Evolutionary conservation across 1,140 invertebrate genomes (phyloP), one percentile per base, ranked within the genome.

Genomic region (Tribolium castaneum): DNA sequence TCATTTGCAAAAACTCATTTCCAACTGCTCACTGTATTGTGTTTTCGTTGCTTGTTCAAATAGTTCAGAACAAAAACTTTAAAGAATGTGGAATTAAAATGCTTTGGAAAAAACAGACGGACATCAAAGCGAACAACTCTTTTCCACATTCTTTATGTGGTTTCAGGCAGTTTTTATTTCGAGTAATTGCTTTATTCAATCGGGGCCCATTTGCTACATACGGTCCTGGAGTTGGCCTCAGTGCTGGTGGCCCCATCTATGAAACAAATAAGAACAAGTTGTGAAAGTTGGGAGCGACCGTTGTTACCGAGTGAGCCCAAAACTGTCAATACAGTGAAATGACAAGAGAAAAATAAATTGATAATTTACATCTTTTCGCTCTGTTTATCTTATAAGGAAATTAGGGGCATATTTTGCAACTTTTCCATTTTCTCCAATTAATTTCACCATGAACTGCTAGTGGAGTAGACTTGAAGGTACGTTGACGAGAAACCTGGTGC

Each of bases 271-370:
- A 10, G 9, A 45, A 10, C 39, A 45, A 45, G 9, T 10, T 6
- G 10, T 35, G 2, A 13, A 2, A 6, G 13, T 62, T 2, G 5
- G 3, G 4, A 30, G 22, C 56, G 30, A 22, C 10, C 54, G 30
- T 6, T 59, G 9, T 22, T 59, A 59, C 22, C 54, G 54, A 12
- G 7, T 5, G 19, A 22, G 14, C 19, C 7, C 14, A 19, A 54
- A 54, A 59, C 54, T 59, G 54, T 59, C 54, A 66, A 66, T 66
- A 22, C 39, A 66, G 59, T 66, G 59, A 66, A 66, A 66, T 66
- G 59, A 66, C 59, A 66, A 66, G 54, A 59, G 30, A 66, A 66
- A 34, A 66, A 45, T 45, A 45, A 30, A 66, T 66, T 66, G 59
- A 66, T 66, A 66, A 39, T 66, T 66, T 66, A 66, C 59, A 66